phyloP scores from a whole-genome alignment of 2,113 vertebrate genomes.

The Dissostichus mawsoni region DNA sequence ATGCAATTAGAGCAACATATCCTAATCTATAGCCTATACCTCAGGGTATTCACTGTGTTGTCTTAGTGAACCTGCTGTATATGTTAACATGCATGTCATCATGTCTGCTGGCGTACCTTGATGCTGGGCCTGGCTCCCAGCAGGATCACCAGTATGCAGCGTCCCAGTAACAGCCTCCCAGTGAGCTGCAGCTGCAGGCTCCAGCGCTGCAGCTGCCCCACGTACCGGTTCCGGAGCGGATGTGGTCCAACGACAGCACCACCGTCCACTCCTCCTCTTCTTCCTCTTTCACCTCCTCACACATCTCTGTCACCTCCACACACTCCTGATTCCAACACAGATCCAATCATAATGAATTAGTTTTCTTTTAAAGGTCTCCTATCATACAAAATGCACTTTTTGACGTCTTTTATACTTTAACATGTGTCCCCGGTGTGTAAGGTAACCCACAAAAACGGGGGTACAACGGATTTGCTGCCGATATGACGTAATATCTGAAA shows the following conservation, averaged over 20 bases:
- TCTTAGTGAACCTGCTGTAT: no score
- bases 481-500: no score
- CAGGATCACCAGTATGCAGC: conserved; percentile 50
- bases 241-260: conserved; percentile 61
- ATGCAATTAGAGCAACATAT: no score
- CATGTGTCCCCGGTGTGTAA: no score
- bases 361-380: no score
- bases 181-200: conserved; percentile 57
- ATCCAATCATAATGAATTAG: neutral
- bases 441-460: no score
- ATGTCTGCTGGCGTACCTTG: conserved; percentile 46
- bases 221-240: conserved; percentile 57
- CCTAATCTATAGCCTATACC: no score
- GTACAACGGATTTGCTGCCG: no score
- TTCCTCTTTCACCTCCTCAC: neutral
- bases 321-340: neutral
- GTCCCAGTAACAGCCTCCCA: conserved; percentile 53
- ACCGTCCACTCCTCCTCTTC: conserved; percentile 40
- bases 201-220: conserved; percentile 58
- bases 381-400: no score
- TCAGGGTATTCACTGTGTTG: no score
- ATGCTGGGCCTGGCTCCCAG: conserved; percentile 50
- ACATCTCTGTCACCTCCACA: conserved; percentile 27
- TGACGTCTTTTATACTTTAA: no score
- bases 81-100: no score